phyloP scores from a whole-genome alignment of 2,797 vertebrate genomes.

The Anguilla anguilla region DNA sequence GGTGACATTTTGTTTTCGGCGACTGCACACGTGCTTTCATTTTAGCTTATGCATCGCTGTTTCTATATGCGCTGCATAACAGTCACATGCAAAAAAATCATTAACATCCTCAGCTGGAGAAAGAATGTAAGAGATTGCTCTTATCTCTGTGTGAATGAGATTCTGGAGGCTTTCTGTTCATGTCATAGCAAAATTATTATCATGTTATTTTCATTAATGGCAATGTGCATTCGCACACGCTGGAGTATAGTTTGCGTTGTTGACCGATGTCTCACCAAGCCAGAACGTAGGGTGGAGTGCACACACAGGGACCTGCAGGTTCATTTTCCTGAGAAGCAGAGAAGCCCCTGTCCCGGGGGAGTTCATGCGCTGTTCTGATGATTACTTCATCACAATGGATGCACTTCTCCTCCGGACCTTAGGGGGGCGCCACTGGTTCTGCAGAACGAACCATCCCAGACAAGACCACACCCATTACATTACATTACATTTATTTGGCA shows the following conservation, averaged over 20 bases:
- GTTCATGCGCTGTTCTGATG: not conserved
- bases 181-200: not conserved
- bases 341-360: not conserved
- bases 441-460: not conserved
- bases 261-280: not conserved
- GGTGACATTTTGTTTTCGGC: not conserved
- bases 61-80: not conserved
- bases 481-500: too few species aligned
- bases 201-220: not conserved
- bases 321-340: not conserved
- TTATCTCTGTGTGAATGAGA: not conserved
- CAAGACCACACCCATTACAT: not conserved
- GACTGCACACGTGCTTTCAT: not conserved
- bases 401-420: not conserved
- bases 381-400: not conserved
- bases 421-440: not conserved
- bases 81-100: not conserved
- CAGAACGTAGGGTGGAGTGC: not conserved
- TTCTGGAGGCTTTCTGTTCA: not conserved
- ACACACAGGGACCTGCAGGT: not conserved
- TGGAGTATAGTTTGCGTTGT: not conserved
- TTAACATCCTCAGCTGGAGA: not conserved
- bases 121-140: not conserved
- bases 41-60: not conserved
- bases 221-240: not conserved